phyloP scores from a whole-genome alignment of 2,113 vertebrate genomes.

The Noctilio leporinus region DNA sequence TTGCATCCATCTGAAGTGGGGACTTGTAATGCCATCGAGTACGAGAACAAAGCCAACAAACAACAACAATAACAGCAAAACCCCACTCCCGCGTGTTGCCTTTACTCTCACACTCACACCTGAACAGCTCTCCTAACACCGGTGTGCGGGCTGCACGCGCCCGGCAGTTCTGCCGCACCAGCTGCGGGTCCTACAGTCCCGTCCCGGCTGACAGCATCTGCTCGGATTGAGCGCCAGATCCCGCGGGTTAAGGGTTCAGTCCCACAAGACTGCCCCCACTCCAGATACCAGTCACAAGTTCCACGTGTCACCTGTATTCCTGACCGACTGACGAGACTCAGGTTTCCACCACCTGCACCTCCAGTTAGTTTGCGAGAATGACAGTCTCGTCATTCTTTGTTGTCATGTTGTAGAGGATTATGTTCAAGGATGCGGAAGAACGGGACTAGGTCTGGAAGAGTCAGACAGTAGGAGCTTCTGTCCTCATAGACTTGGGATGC shows the following conservation, averaged over 20 bases:
- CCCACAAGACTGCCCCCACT: neutral
- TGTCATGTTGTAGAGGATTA: neutral
- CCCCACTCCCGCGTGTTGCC: too few relatives aligned
- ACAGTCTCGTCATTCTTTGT: neutral
- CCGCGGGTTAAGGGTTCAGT: neutral
- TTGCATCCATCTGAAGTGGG: neutral
- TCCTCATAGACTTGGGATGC: too few relatives aligned
- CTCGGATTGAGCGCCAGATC: neutral
- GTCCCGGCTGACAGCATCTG: neutral
- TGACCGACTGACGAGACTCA: neutral
- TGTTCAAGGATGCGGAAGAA: neutral
- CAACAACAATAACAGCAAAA: neutral
- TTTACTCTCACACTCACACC: neutral
- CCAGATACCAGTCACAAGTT: neutral
- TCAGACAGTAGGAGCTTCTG: neutral
- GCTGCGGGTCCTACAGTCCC: neutral
- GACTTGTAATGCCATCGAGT: neutral
- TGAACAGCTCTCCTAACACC: neutral
- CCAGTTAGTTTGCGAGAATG: neutral
- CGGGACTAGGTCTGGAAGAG: neutral
- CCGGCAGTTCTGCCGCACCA: neutral
- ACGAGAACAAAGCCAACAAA: neutral
- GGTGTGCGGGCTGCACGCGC: neutral
- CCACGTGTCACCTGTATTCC: neutral
- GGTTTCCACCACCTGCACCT: neutral